Percentiles rank a stretch among this genome's conserved stretches.
Evolutionary conservation across 2,113 vertebrate species (phyloP).

Genomic region (Oreochromis tanganicae): DNA sequence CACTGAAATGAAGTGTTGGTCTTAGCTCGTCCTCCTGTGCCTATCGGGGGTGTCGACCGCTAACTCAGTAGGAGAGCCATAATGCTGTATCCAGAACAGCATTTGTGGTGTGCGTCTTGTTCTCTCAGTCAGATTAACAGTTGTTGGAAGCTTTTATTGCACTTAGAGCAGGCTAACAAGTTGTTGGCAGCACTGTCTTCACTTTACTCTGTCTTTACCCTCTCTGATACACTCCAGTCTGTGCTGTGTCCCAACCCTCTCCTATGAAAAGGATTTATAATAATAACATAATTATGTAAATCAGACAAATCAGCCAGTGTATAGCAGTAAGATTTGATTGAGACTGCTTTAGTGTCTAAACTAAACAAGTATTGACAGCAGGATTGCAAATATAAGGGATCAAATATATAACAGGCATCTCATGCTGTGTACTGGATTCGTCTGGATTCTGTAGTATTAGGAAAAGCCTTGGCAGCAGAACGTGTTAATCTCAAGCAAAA

Average conservation of each 20-base stretch:
- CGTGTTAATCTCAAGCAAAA: conserved; percentile 24
- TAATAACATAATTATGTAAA: not conserved
- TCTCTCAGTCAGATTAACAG: not conserved
- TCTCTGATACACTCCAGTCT: not conserved
- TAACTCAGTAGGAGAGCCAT: not conserved
- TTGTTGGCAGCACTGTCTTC: not conserved
- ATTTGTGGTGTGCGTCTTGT: not conserved
- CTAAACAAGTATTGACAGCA: not conserved
- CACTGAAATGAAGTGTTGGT: not conserved
- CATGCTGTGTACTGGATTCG: not conserved
- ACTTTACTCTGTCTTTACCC: not conserved
- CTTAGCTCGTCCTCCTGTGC: not conserved
- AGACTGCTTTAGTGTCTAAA: not conserved
- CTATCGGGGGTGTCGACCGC: not conserved
- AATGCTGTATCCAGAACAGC: not conserved
- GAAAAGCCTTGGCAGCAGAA: not conserved
- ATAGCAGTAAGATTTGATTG: not conserved
- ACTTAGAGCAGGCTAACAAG: not conserved
- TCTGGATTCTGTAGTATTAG: conserved; percentile 10
- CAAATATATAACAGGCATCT: not conserved
- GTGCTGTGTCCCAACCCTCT: not conserved
- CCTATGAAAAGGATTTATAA: not conserved
- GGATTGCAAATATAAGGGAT: not conserved
- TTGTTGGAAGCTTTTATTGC: not conserved
- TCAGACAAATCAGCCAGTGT: not conserved